Base-by-base conservation (phyloP, 2,113 vertebrate species). In the Apteryx owenii region DNA sequence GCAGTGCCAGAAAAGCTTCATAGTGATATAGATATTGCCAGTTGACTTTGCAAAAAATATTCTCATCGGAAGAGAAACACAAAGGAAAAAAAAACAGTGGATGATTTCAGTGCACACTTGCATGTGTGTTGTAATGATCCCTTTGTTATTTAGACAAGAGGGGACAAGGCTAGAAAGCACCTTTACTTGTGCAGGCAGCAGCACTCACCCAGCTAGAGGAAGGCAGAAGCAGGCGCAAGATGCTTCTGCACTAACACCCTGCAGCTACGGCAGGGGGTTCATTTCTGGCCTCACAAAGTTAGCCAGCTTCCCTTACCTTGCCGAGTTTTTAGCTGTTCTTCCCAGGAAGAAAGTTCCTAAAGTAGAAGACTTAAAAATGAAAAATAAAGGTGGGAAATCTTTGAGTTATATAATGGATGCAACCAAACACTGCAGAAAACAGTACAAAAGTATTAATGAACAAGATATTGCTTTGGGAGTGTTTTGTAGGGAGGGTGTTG, bases 1-100 rank as follows among this genome's bases (percentile, higher is more conserved):
- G 53, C 69, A 22, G 64, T 87, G 91, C 95, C 95, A 96, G 82
- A 11, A 83, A 95, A 94, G 80, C 88, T 95, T 95, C 95, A 75
- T 79, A 91, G 94, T 62, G 81, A 97, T 93, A 76, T 20, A 90
- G 79, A 83, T 94, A 90, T 93, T 92, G 62, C 88, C 71, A 91
- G 61, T 0, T 78, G 94, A 88, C 54, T 91, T 91, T 64, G 69
- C 23, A 96, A 61, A 79, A 75, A 65, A 25, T 4, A 10, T 71
- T 72, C 6, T 86, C 94, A 62, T 86, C 0, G 4, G 51, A 40
- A 54, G 33, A 48, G 40, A 93, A 95, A 60, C 1, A n/a, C 4
- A 0, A n/a, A 46, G 5, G 10, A 31, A 70, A 66, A 48, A 70
- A 23, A 2, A 19, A 4, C 31, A 44, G 17, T 4, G 33, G 31